Evolutionary conservation across 2,113 vertebrate species (phyloP).

Genomic region (Ranitomeya imitator): DNA sequence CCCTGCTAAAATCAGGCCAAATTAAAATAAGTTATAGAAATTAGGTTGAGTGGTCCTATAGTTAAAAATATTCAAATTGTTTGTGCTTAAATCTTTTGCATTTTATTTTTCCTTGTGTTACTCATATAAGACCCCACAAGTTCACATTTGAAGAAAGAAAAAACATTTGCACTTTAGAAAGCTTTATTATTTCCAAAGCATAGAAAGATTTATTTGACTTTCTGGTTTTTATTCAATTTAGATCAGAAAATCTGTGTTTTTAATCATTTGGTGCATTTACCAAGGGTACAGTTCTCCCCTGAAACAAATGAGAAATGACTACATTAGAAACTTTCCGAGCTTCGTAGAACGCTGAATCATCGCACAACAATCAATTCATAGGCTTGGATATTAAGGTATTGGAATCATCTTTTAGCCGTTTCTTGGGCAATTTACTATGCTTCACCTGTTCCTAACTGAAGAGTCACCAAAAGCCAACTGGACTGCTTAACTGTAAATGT

Average conservation of each 20-base stretch:
- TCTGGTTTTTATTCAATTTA: background rate
- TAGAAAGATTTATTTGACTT: background rate
- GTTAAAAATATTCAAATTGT: background rate
- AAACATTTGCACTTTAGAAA: background rate
- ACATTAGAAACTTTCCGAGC: slow-evolving; percentile 28
- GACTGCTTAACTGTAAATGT: slow-evolving; percentile 58
- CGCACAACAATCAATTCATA: slow-evolving; percentile 54
- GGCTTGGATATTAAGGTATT: slow-evolving; percentile 49
- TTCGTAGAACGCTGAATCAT: slow-evolving; percentile 52
- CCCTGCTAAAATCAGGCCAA: too few species aligned
- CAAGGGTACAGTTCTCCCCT: slow-evolving; percentile 4
- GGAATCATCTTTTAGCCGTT: slow-evolving; percentile 51
- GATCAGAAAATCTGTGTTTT: slow-evolving; percentile 31
- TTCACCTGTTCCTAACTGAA: slow-evolving; percentile 54
- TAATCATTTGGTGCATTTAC: slow-evolving; percentile 21
- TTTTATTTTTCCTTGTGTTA: background rate
- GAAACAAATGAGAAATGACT: slow-evolving; percentile 44
- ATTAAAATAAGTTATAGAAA: too few species aligned
- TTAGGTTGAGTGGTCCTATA: background rate
- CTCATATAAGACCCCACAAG: background rate
- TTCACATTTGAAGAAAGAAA: background rate
- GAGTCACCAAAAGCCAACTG: slow-evolving; percentile 58
- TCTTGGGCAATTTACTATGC: slow-evolving; percentile 57
- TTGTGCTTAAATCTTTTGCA: background rate
- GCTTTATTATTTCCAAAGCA: background rate